Percentiles rank a stretch among this genome's conserved stretches.
phyloP scores from a whole-genome alignment of 2,888 invertebrate species.

The Lepidochrysops patricia region DNA sequence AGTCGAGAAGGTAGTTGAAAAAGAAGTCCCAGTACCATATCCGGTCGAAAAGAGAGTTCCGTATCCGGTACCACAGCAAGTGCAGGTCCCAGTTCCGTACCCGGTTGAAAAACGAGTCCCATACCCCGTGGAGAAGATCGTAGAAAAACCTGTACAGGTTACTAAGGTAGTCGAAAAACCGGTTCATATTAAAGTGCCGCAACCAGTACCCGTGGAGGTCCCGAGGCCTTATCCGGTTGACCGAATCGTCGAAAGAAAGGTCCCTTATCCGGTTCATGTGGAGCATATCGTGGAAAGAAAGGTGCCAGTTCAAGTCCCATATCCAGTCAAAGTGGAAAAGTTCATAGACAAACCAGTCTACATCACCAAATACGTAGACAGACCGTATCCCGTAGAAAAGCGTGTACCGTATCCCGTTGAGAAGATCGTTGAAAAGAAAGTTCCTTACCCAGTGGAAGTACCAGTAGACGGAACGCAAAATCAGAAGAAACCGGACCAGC shows the following conservation, averaged over 20 bases:
- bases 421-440: slow-evolving; percentile 65
- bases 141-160: slow-evolving; percentile 71
- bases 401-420: slow-evolving; percentile 62
- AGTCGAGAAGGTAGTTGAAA: slow-evolving; percentile 55
- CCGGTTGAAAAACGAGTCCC: slow-evolving; percentile 70
- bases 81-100: slow-evolving; percentile 41
- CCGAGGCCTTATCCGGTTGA: slow-evolving; percentile 68
- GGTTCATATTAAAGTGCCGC: slow-evolving; percentile 54
- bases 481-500: slow-evolving; percentile 55
- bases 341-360: slow-evolving; percentile 76
- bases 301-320: slow-evolving; percentile 54
- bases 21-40: slow-evolving; percentile 62
- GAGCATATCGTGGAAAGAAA: slow-evolving; percentile 67
- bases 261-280: slow-evolving; percentile 56
- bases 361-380: slow-evolving; percentile 56
- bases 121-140: slow-evolving; percentile 67
- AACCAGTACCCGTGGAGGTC: slow-evolving; percentile 51
- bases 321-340: slow-evolving; percentile 65
- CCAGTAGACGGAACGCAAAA: slow-evolving; percentile 61
- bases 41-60: slow-evolving; percentile 67
- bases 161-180: slow-evolving; percentile 61
- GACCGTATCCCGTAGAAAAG: slow-evolving; percentile 66
- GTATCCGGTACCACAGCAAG: slow-evolving; percentile 58
- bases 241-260: slow-evolving; percentile 64
- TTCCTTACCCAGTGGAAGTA: slow-evolving; percentile 73